Percentiles rank a stretch among this genome's conserved stretches.
These are phyloP conservation scores for Dipodomys ordii DNA, from an alignment of 2,113 vertebrate genomes.

Conservation along the genomic window DNA sequence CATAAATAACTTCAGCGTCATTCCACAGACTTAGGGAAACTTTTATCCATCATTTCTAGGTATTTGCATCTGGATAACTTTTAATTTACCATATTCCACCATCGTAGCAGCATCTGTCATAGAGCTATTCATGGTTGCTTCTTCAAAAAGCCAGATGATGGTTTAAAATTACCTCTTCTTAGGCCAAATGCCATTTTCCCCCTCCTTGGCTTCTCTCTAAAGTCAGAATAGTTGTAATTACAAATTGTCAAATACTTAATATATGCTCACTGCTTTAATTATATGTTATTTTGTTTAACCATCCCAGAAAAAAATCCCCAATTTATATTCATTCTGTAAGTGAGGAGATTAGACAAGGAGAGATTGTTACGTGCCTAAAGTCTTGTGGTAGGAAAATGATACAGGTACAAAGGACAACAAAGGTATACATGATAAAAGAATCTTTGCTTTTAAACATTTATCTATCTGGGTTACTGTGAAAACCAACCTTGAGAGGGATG, in stretches of 20 bases:
- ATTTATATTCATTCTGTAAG: background rate
- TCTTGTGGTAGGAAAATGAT: background rate
- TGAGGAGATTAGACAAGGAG: background rate
- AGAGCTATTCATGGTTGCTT: conserved; percentile 17
- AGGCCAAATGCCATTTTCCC: conserved; percentile 7
- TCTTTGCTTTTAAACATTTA: background rate
- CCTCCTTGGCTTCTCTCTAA: background rate
- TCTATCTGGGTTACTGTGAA: background rate
- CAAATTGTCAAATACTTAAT: background rate
- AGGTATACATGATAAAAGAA: background rate
- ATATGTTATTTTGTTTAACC: background rate
- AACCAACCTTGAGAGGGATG: background rate
- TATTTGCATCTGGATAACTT: conserved; percentile 27
- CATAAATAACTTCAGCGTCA: background rate
- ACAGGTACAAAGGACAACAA: background rate
- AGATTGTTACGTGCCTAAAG: background rate
- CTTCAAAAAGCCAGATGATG: background rate
- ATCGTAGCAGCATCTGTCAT: conserved; percentile 14
- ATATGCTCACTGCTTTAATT: background rate
- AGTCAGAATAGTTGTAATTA: background rate
- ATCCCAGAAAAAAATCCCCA: background rate
- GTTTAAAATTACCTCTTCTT: conserved; percentile 32
- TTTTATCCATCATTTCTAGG: conserved; percentile 23
- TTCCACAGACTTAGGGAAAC: background rate
- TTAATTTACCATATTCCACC: background rate